Base-by-base conservation (phyloP, 2,113 vertebrate genomes). In the Brachyistius frenatus region DNA sequence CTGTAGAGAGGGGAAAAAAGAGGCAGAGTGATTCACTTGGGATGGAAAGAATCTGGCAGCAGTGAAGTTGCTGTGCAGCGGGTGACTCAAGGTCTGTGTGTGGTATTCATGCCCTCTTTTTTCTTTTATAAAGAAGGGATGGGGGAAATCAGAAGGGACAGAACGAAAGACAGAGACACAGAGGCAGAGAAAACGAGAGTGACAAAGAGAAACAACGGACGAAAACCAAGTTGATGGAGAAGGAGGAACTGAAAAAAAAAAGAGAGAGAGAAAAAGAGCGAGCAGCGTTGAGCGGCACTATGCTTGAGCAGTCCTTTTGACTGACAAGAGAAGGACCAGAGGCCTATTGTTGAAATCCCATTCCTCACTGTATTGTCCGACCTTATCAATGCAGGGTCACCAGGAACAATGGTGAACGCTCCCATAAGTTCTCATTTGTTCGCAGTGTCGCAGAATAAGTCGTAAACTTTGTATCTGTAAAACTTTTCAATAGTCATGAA, bases 71-170 rank as follows among this genome's bases (percentile, higher is more conserved):
- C 80, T 73, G 78, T 72, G 81, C 87, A 87, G 88, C 53, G 66
- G 53, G 77, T 84, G 90, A 92, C 57, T 92, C 84, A 81, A 64
- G 88, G 93, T 80, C 92, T 94, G 94, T 93, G 94, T 94, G 93
- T 95, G 94, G 93, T 80, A 93, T 93, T 93, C 79, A 83, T 83
- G 84, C 67, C 82, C 74, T 76, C 65, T 86, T 80, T 82, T 88
- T 78, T 86, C 74, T 70, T 53, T 78, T 62, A 88, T 83, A 90
- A 87, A 86, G 74, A 74, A 74, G 62, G 88, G 76, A 88, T 44
- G 62, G 50, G 73, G 35, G 81, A 81, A 86, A 87, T 84, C 63
- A 65, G 86, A 74, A 60, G 70, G 82, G 82, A 86, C 53, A 66
- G 44, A 68, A 71, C 63, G 67, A 57, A 64, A 78, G 78, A 80